Base-by-base conservation (phyloP, 1,140 invertebrate species). In the Caenorhabditis tropicalis region DNA sequence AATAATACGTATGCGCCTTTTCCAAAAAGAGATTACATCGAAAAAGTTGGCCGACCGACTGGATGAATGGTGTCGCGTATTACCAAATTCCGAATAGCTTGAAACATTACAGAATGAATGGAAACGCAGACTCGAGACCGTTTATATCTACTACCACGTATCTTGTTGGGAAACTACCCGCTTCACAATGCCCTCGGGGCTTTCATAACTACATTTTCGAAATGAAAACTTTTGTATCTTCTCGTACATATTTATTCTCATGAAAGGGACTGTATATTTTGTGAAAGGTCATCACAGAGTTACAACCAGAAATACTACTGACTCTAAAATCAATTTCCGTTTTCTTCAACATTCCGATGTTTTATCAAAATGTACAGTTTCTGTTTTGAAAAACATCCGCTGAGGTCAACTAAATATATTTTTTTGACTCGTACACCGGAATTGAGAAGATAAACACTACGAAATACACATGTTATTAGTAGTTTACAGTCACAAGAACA, bases 41-140 rank as follows among this genome's bases (percentile, higher is more conserved):
- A 74, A 74, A 74, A 74, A 74, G 65, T 74, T 74, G 65, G n/a
- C n/a, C 65, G 65, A 43, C n/a, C 36, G 65, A 74, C 65, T 74
- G 65, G 65, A 39, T 74, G 65, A 5, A 74, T 74, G 65, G 65
- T 74, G 65, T 24, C 65, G 58, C 58, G 65, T 43, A 74, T 74
- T 74, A 74, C 65, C 36, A 74, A 74, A 74, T 74, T 74, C 65
- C 65, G 65, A 74, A 74, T 74, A 74, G 65, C 65, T 74, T 15
- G 36, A 74, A 74, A 74, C 43, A 74, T 3, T 27, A n/a, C 12
- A 12, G n/a, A 24, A 43, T 43, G 12, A 12, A 2, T 0, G 65
- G 65, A 74, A 12, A 74, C 65, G 65, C 36, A 74, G 65, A 74
- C 36, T 74, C 65, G 65, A 74, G 65, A 74, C 65, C 36, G 65